Evolutionary conservation across 2,113 vertebrate species (phyloP).

Genomic region (Solea solea): DNA sequence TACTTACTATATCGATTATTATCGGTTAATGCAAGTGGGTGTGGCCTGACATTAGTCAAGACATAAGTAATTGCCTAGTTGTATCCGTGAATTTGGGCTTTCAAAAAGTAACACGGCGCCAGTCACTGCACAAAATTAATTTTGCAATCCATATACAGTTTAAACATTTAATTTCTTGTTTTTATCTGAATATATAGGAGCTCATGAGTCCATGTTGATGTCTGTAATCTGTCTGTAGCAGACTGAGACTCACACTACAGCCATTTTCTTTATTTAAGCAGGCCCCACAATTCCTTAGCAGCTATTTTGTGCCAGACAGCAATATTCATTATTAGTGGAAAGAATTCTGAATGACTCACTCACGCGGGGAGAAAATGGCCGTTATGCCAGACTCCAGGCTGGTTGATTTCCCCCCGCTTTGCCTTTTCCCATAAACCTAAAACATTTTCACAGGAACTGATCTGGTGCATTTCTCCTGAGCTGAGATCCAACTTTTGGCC

Average conservation of each 20-base stretch:
- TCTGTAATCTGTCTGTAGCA: background rate
- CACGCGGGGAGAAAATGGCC: slow-evolving; percentile 20
- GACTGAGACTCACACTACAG: background rate
- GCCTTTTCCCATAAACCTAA: background rate
- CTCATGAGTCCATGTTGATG: too few relatives aligned
- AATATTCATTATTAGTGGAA: slow-evolving; percentile 57
- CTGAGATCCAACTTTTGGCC: background rate
- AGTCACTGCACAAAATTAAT: too few relatives aligned
- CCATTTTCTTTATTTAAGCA: slow-evolving; percentile 22
- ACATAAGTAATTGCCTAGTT: too few relatives aligned
- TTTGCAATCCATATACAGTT: too few relatives aligned
- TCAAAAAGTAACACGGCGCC: too few relatives aligned
- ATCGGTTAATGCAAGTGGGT: too few relatives aligned
- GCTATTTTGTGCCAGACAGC: slow-evolving; percentile 38
- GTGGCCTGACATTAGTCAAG: too few relatives aligned
- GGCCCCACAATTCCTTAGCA: slow-evolving; percentile 4
- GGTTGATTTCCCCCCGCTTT: background rate
- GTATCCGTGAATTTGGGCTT: too few relatives aligned
- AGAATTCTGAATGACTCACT: slow-evolving; percentile 58
- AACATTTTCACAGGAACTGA: background rate
- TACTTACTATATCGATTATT: too few relatives aligned
- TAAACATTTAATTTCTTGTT: background rate
- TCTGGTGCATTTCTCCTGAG: background rate
- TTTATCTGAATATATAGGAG: background rate
- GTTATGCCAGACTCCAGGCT: background rate